Percentiles rank a stretch among this genome's conserved stretches.
Evolutionary conservation across 2,797 vertebrate genomes (phyloP).

Genomic region (Crenichthys baileyi): DNA sequence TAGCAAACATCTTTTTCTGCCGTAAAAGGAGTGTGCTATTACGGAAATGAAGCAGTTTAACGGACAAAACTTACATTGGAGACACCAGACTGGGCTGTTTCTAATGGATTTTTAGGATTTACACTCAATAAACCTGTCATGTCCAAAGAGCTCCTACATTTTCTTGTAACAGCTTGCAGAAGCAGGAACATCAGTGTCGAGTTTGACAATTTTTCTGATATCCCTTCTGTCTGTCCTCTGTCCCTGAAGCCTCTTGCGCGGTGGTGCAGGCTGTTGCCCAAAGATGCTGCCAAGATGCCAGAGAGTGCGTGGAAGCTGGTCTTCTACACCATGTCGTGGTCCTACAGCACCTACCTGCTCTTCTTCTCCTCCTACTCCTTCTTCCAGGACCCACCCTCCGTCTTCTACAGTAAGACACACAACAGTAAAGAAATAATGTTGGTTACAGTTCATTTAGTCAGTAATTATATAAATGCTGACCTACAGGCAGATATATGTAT

Average conservation of each 20-base stretch:
- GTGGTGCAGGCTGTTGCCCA: conserved; percentile 87
- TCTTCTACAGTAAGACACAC: conserved; percentile 88
- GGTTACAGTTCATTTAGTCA: background rate
- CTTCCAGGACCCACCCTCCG: conserved; percentile 91
- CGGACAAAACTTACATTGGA: conserved; percentile 4
- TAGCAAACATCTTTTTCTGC: background rate
- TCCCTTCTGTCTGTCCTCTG: conserved; percentile 31
- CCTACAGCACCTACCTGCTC: conserved; percentile 91
- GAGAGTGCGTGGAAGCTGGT: conserved; percentile 98
- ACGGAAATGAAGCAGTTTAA: background rate
- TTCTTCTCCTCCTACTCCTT: conserved; percentile 92
- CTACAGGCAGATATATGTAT: background rate
- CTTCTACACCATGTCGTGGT: conserved; percentile 94
- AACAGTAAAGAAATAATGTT: background rate
- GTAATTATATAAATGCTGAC: background rate
- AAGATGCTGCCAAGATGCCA: conserved; percentile 94
- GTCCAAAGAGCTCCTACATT: background rate
- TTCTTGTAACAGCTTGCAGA: background rate
- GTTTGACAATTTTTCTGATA: conserved; percentile 18
- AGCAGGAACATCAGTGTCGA: background rate
- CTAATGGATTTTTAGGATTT: conserved; percentile 2
- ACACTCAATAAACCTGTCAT: background rate
- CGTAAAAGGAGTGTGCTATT: background rate
- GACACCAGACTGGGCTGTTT: background rate
- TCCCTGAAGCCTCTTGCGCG: conserved; percentile 85